phyloP scores from a whole-genome alignment of 2,888 invertebrate species.

The Stegana nigrithorax region DNA sequence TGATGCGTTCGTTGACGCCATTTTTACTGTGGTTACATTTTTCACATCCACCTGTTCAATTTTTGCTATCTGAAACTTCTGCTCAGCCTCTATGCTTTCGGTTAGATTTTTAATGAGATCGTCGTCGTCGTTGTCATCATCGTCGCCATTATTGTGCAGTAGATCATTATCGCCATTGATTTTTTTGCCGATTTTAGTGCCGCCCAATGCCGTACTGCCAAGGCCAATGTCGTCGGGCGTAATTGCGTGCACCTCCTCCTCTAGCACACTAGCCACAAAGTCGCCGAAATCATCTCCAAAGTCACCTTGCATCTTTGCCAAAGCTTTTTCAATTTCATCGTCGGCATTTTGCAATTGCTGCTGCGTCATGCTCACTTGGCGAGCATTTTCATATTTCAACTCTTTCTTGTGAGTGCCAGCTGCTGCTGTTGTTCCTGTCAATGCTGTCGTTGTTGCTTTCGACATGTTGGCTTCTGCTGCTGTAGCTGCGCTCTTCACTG shows the following conservation, averaged over 20 bases:
- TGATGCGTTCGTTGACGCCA: background rate
- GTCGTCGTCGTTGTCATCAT: slow-evolving; percentile 49
- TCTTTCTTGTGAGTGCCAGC: slow-evolving; percentile 20
- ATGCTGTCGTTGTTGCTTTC: slow-evolving; percentile 1
- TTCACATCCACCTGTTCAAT: background rate
- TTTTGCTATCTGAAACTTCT: background rate
- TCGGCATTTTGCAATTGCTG: slow-evolving; percentile 41
- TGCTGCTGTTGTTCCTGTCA: slow-evolving; percentile 19
- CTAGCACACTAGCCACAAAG: slow-evolving; percentile 41
- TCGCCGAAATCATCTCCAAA: slow-evolving; percentile 50
- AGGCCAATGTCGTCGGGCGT: slow-evolving; percentile 35
- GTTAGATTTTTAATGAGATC: slow-evolving; percentile 63
- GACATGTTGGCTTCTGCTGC: background rate
- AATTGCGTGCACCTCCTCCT: slow-evolving; percentile 60
- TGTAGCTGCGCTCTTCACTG: background rate
- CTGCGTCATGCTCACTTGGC: no score
- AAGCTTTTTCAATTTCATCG: slow-evolving; percentile 75
- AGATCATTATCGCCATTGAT: slow-evolving; percentile 66
- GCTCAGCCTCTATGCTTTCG: slow-evolving; percentile 39
- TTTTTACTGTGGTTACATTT: slow-evolving; percentile 24
- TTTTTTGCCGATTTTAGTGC: slow-evolving; percentile 41
- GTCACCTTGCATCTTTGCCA: slow-evolving; percentile 76
- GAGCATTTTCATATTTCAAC: no score
- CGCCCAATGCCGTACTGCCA: slow-evolving; percentile 4
- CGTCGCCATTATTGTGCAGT: slow-evolving; percentile 38